Percentiles rank a stretch among this genome's conserved stretches.
These are phyloP conservation scores for Ellobium chinense DNA, from an alignment of 2,888 invertebrate genomes.

Conservation along the genomic window DNA sequence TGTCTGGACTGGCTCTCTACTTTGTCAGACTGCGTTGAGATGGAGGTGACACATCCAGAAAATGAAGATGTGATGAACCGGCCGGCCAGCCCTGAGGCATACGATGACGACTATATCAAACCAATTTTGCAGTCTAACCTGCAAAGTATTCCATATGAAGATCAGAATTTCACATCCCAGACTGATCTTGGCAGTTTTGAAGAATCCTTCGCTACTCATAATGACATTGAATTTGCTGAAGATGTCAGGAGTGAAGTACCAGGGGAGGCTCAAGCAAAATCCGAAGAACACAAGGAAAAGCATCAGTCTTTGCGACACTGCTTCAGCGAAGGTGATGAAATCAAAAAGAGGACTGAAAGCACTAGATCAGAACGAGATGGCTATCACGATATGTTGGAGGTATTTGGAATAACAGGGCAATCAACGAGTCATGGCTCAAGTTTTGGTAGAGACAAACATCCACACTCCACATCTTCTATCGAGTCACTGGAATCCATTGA, in stretches of 20 bases:
- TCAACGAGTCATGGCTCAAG: background rate
- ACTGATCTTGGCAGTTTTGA: background rate
- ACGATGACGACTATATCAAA: constrained; percentile 13
- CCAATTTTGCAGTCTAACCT: background rate
- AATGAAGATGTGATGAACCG: background rate
- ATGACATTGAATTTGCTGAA: constrained; percentile 22
- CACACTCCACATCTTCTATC: constrained; percentile 24
- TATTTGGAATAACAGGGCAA: constrained; percentile 34
- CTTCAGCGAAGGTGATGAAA: background rate
- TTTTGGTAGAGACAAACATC: constrained; percentile 16
- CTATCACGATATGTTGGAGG: constrained; percentile 43
- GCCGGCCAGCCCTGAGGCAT: constrained; percentile 9
- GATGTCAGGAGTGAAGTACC: background rate
- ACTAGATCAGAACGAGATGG: constrained; percentile 18
- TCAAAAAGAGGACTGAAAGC: background rate
- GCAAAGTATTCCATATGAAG: background rate
- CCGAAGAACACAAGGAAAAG: background rate
- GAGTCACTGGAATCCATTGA: constrained; percentile 23
- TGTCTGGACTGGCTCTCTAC: constrained; percentile 32
- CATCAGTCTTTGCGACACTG: background rate
- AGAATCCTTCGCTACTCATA: constrained; percentile 19
- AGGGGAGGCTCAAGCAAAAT: background rate
- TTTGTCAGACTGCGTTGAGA: constrained; percentile 10
- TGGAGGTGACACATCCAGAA: background rate
- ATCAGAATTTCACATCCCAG: background rate